phyloP scores from a whole-genome alignment of 1,140 invertebrate species.

The Mylabris phalerata region DNA sequence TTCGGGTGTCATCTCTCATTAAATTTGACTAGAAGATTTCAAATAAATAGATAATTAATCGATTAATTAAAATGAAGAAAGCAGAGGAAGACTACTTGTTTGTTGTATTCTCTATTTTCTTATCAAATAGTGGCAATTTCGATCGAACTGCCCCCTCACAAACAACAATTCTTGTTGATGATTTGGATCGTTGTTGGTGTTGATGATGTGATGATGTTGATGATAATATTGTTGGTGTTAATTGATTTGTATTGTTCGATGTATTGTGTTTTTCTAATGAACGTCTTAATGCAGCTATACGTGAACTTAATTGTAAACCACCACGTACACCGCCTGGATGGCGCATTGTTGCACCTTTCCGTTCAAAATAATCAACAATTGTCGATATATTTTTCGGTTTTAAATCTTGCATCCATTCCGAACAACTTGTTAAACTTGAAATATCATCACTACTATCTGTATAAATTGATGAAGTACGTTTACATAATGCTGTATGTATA shows the following conservation, averaged over 20 bases:
- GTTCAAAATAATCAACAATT: conserved; percentile 83
- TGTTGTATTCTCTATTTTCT: conserved; percentile 44
- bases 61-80: not conserved
- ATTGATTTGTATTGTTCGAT: conserved; percentile 30
- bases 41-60: conserved; percentile 6
- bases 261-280: conserved; percentile 33
- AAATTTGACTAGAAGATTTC: conserved; percentile 24
- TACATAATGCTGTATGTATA: conserved; percentile 46
- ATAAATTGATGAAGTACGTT: conserved; percentile 74
- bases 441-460: conserved; percentile 82
- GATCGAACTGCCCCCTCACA: conserved; percentile 78
- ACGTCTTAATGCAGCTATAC: conserved; percentile 33
- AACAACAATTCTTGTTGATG: conserved; percentile 51
- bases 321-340: conserved; percentile 30
- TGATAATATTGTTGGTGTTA: not conserved
- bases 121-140: conserved; percentile 79
- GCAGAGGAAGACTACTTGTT: conserved; percentile 1
- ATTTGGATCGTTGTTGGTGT: conserved; percentile 36
- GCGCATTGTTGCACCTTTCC: conserved; percentile 49
- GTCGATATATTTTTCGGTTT: conserved; percentile 63
- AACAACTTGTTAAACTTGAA: conserved; percentile 63
- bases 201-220: not conserved
- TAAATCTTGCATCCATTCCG: conserved; percentile 59
- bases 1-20: not conserved
- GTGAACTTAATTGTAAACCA: conserved; percentile 31